Conservation (phyloP, 2,113 vertebrate genomes). For the Phaethornis superciliosus region DNA sequence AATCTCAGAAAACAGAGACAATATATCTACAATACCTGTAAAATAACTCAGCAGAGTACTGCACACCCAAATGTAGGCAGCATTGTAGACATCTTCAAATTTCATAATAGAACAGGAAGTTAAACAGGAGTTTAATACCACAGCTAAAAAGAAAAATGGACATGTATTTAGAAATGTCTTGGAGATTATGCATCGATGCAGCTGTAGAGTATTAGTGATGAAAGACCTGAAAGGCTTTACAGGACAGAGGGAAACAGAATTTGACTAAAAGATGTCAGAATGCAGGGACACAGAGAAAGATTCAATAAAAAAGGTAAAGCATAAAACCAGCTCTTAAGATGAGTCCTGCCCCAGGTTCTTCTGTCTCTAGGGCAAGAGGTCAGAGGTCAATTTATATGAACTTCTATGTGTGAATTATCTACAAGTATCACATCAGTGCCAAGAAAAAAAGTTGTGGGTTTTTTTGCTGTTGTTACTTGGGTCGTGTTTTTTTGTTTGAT, state of each 20-base stretch:
- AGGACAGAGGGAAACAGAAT: neutral
- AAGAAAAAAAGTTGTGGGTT: neutral
- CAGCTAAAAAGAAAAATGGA: neutral
- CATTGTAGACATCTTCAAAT: neutral
- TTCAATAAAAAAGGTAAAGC: conserved; percentile 2
- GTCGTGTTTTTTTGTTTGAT: too few species aligned
- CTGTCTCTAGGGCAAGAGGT: neutral
- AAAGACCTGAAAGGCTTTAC: neutral
- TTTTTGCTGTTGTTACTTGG: too few species aligned
- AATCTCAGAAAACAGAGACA: neutral
- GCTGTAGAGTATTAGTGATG: neutral
- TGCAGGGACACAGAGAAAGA: neutral
- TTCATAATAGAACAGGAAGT: neutral
- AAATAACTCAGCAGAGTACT: neutral
- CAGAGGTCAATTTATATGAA: neutral
- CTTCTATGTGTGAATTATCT: neutral
- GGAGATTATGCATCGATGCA: neutral
- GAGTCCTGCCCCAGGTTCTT: neutral
- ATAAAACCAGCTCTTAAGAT: neutral
- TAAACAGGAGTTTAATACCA: neutral
- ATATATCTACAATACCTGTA: neutral
- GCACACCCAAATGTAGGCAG: neutral
- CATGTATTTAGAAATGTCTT: neutral
- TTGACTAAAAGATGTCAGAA: neutral
- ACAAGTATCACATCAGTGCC: neutral